phyloP scores from a whole-genome alignment of 2,797 vertebrate species.

The Cyclopterus lumpus region DNA sequence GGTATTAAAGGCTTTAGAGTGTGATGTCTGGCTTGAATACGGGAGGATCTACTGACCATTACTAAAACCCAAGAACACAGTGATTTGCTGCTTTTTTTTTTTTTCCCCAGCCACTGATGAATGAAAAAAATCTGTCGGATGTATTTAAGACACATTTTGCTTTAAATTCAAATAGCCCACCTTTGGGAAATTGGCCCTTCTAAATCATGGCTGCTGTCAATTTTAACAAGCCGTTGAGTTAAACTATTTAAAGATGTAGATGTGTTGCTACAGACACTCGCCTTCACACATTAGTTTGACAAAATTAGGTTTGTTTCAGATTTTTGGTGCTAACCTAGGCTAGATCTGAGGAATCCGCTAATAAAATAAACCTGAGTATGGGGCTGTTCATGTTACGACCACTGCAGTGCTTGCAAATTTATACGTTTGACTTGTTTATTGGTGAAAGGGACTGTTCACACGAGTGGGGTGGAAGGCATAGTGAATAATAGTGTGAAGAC shows the following conservation, averaged over 20 bases:
- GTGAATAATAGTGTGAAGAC: background rate
- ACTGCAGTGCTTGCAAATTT: background rate
- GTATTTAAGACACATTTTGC: background rate
- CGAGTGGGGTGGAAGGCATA: too few species aligned
- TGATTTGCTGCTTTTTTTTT: background rate
- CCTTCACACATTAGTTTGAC: too few species aligned
- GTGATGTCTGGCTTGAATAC: background rate
- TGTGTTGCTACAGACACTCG: background rate
- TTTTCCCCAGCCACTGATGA: background rate
- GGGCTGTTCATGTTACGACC: too few species aligned
- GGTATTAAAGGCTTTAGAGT: slow-evolving; percentile 59
- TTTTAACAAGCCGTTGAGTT: background rate
- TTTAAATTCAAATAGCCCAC: background rate
- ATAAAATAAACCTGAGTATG: too few species aligned
- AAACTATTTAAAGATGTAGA: background rate
- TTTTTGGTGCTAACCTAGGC: too few species aligned
- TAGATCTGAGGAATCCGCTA: too few species aligned
- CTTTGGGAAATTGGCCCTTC: background rate
- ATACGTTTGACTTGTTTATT: background rate
- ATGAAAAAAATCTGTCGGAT: background rate
- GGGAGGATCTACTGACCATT: background rate
- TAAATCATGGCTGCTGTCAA: background rate
- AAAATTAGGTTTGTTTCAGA: too few species aligned
- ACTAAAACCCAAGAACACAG: background rate
- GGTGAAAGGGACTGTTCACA: background rate